Percentiles rank a stretch among this genome's conserved stretches.
phyloP scores from a whole-genome alignment of 2,113 vertebrate species.

The Nyctereutes procyonoides region DNA sequence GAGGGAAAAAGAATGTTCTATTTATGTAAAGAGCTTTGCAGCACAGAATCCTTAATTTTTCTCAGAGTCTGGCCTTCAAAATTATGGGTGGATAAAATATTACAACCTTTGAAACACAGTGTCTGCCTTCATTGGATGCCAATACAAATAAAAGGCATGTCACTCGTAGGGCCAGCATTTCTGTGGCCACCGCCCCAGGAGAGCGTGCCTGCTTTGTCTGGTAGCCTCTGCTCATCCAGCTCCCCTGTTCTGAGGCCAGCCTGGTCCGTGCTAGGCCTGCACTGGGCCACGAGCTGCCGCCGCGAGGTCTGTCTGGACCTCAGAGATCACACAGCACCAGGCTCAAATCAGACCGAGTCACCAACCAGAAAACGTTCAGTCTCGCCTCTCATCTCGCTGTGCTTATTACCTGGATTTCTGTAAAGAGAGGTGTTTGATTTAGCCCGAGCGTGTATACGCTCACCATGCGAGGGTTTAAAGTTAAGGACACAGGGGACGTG shows the following conservation, averaged over 20 bases:
- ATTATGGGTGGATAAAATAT: constrained; percentile 38
- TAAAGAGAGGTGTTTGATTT: accelerated
- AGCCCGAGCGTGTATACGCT: accelerated
- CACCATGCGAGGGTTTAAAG: background rate
- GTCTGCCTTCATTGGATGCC: constrained; percentile 51
- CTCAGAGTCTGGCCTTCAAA: constrained; percentile 72
- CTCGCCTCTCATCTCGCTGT: accelerated
- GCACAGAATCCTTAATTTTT: constrained; percentile 63
- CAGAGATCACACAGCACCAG: background rate
- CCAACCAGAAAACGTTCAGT: too few species aligned
- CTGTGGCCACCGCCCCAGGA: accelerated
- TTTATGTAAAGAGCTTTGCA: constrained; percentile 46
- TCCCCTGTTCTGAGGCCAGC: accelerated
- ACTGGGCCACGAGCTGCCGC: accelerated
- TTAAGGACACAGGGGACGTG: background rate
- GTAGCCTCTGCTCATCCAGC: accelerated
- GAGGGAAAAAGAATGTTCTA: constrained; percentile 7
- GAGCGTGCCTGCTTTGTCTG: accelerated
- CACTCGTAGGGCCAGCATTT: accelerated
- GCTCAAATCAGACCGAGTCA: background rate
- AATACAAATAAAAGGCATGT: background rate
- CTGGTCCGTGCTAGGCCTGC: accelerated
- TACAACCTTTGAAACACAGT: background rate
- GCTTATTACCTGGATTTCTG: background rate
- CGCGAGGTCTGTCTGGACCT: background rate